Evolutionary conservation across 2,888 invertebrate species (phyloP).

Genomic region (Lymantria dispar): DNA sequence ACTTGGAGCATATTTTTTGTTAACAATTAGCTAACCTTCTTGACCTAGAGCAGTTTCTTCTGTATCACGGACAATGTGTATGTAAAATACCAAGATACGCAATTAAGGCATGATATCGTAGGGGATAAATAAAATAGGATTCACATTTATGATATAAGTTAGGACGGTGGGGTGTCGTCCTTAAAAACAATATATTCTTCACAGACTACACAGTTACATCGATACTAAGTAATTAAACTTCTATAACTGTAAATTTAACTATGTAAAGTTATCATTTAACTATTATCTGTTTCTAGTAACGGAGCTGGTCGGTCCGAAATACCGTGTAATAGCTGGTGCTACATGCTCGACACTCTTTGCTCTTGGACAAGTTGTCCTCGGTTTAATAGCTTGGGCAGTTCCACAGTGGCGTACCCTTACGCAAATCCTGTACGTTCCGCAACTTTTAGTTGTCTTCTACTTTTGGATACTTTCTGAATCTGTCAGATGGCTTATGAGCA

Average conservation of each 20-base stretch:
- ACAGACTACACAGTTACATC: not conserved
- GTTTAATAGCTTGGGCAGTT: conserved; percentile 86
- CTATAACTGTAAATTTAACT: not conserved
- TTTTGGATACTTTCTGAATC: conserved; percentile 89
- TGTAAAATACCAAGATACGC: too few relatives aligned
- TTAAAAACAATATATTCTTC: not conserved
- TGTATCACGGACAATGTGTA: too few relatives aligned
- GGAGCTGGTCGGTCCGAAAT: conserved; percentile 89
- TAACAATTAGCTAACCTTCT: too few relatives aligned
- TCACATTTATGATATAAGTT: too few relatives aligned
- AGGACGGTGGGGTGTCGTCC: too few relatives aligned
- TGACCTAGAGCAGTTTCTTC: too few relatives aligned
- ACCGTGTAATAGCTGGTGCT: conserved; percentile 87
- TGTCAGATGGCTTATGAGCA: conserved; percentile 89
- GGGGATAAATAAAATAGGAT: too few relatives aligned
- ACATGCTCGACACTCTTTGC: conserved; percentile 89
- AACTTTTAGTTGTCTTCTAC: conserved; percentile 85
- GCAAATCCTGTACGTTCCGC: conserved; percentile 86
- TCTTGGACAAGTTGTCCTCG: conserved; percentile 87
- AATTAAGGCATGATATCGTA: too few relatives aligned
- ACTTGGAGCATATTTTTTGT: too few relatives aligned
- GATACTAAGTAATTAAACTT: not conserved
- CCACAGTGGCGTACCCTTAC: conserved; percentile 87
- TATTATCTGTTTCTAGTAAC: conserved; percentile 77
- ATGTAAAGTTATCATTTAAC: not conserved